Evolutionary conservation across 2,797 vertebrate species (phyloP).

Genomic region (Micrastur ruficollis): DNA sequence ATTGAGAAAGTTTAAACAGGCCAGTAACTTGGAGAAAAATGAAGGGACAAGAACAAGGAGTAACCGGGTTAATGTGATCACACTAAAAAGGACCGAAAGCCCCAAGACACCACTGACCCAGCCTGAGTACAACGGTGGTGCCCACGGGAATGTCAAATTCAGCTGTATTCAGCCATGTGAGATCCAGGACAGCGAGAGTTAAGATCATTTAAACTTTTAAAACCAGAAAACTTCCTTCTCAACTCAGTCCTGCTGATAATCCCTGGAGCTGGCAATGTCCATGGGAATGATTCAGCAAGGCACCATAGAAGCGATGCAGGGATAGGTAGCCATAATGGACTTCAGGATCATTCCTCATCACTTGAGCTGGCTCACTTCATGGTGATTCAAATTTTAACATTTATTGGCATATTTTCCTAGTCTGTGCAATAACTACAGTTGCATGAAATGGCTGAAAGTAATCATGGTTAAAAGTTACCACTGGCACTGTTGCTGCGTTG

Average conservation of each 20-base stretch:
- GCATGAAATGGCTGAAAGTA: neutral
- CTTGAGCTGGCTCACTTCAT: neutral
- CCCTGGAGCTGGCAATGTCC: neutral
- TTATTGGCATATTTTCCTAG: neutral
- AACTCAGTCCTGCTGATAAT: neutral
- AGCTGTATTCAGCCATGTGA: neutral
- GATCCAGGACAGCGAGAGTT: neutral
- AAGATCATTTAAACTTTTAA: neutral
- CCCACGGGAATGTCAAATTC: neutral
- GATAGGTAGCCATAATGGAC: neutral
- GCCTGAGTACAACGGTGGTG: neutral
- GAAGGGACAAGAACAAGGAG: neutral
- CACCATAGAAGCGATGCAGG: neutral
- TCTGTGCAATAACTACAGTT: neutral
- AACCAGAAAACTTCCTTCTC: neutral
- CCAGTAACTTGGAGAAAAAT: neutral
- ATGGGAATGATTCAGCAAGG: neutral
- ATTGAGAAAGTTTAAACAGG: neutral
- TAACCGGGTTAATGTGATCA: accelerated
- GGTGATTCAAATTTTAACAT: neutral
- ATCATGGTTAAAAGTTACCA: neutral
- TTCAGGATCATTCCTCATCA: neutral
- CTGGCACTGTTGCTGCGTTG: neutral
- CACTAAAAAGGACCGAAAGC: neutral
- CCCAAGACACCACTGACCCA: neutral